A percentile compares a stretch with the other conserved stretches of the same genome.
Evolutionary conservation across 2,888 invertebrate species (phyloP).

Genomic region (Pristionchus entomophagus): DNA sequence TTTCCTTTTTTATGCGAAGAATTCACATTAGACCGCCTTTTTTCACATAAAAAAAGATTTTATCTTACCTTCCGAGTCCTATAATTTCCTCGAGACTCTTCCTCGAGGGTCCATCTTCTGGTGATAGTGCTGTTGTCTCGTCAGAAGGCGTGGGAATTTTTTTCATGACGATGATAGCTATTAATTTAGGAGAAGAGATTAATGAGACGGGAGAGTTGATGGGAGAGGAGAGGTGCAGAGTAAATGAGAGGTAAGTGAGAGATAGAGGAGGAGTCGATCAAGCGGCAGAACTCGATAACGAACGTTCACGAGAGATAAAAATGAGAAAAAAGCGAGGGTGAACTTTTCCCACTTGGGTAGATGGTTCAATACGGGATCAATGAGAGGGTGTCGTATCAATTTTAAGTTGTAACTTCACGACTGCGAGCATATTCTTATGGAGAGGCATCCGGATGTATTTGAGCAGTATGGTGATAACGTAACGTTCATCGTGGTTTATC

Average conservation of each 20-base stretch:
- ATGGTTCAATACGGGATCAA: background rate
- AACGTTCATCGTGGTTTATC: no score
- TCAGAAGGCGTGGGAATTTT: background rate
- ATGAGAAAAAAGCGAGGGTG: background rate
- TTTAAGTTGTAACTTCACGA: no score
- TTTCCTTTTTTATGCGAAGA: background rate
- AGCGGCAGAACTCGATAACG: background rate
- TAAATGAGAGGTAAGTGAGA: constrained; percentile 27
- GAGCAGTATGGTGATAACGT: no score
- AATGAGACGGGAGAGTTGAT: background rate
- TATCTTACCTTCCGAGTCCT: background rate
- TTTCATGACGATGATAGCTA: background rate
- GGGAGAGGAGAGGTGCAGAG: background rate
- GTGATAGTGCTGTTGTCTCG: background rate
- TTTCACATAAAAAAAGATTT: no score
- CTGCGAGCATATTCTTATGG: no score
- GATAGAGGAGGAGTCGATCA: background rate
- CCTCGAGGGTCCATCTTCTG: background rate
- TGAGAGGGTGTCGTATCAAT: no score
- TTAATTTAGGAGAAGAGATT: background rate
- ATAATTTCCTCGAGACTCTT: constrained; percentile 15
- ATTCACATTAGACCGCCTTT: background rate
- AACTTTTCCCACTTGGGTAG: background rate
- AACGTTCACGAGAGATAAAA: background rate
- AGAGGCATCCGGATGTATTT: no score